Evolutionary conservation across 2,113 vertebrate genomes (phyloP).

Genomic region (Pteropus alecto): DNA sequence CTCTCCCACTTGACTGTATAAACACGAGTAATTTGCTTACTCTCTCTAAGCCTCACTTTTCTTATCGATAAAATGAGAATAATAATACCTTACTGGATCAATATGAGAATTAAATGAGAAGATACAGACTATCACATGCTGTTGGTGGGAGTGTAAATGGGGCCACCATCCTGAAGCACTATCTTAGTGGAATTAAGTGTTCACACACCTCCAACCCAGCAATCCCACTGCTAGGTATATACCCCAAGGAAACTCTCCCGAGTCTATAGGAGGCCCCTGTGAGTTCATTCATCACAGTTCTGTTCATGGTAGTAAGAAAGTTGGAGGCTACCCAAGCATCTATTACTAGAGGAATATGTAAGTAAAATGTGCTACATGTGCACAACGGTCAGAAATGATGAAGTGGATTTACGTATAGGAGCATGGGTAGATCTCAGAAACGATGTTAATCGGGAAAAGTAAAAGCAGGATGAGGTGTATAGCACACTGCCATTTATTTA

Average conservation of each 20-base stretch:
- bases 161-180: not conserved
- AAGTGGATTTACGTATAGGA: not conserved
- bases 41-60: not conserved
- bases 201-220: not conserved
- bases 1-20: not conserved
- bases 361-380: not conserved
- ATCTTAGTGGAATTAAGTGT: not conserved
- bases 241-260: not conserved
- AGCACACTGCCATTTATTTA: not conserved
- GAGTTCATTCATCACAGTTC: not conserved
- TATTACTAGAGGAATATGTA: not conserved
- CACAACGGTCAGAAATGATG: not conserved
- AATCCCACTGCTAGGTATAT: not conserved
- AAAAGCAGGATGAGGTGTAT: not conserved
- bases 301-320: not conserved
- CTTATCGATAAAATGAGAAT: not conserved
- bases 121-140: not conserved
- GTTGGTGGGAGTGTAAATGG: not conserved
- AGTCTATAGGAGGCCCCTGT: not conserved
- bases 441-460: not conserved
- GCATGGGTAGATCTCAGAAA: not conserved
- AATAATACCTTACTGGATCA: not conserved
- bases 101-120: slow-evolving; percentile 5
- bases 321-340: not conserved
- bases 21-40: not conserved